phyloP scores from a whole-genome alignment of 2,113 vertebrate genomes.

The Oreochromis tanganicae region DNA sequence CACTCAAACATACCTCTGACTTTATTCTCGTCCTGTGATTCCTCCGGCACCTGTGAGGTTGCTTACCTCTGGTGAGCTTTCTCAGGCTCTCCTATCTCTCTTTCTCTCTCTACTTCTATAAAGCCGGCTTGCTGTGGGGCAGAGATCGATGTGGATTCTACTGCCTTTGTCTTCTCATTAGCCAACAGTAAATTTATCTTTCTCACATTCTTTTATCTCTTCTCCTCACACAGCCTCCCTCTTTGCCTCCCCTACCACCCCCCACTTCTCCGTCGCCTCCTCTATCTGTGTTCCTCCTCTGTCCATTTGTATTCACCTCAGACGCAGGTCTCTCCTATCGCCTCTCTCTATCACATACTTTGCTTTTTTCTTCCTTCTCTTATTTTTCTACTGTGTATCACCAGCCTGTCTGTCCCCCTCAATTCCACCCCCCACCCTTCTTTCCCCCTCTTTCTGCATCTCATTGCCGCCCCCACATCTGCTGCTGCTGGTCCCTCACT shows the following conservation, averaged over 20 bases:
- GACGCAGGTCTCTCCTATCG: constrained; percentile 50
- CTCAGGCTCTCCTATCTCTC: not conserved
- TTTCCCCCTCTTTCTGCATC: constrained; percentile 23
- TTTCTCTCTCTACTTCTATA: constrained; percentile 28
- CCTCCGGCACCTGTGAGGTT: not conserved
- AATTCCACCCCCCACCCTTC: constrained; percentile 18
- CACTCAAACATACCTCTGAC: not conserved
- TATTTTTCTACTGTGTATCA: constrained; percentile 47
- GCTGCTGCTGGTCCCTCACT: constrained; percentile 28
- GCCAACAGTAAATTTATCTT: constrained; percentile 63
- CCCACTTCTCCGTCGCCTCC: not conserved
- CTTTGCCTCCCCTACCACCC: not conserved
- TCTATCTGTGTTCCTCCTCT: constrained; percentile 30
- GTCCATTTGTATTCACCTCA: constrained; percentile 73
- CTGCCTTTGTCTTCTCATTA: constrained; percentile 69
- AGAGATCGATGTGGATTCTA: constrained; percentile 64
- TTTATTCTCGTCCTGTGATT: not conserved
- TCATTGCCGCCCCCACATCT: constrained; percentile 56
- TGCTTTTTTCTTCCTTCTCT: constrained; percentile 55
- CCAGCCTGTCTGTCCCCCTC: constrained; percentile 50
- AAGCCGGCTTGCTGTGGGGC: constrained; percentile 42
- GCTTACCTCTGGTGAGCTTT: constrained; percentile 50
- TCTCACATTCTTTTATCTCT: constrained; percentile 64
- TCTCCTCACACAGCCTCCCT: constrained; percentile 34
- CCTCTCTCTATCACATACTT: constrained; percentile 59